Evolutionary conservation across 2,113 vertebrate species (phyloP), one percentile per base, ranked within the genome.

Genomic region (Actinemys pallida): DNA sequence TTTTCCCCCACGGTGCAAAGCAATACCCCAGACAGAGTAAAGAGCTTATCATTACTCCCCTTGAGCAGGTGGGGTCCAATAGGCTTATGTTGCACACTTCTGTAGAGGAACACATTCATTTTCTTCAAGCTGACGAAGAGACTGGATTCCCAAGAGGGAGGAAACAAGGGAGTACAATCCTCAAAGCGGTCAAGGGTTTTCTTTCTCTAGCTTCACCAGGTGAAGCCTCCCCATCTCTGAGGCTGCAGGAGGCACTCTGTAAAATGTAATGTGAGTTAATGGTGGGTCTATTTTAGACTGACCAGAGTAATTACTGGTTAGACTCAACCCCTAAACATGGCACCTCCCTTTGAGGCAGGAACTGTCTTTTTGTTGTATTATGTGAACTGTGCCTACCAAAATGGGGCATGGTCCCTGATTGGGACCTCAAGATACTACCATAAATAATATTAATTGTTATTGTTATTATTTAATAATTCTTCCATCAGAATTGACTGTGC

Each of bases 81-180:
- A 31, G 1, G 65, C 17, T 62, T 72, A 12, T 4, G 53, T 19
- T 79, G 10, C 9, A 84, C 35, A 42, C 12, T 2, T 4, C 5
- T 92, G 47, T 80, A 53, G 24, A 86, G 10, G 2, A 84, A 84
- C 90, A 31, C 2, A 16, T 35, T 13, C 24, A 83, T 6, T 16
- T n/a, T 11, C 52, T 6, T 12, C 10, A 54, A 84, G 79, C 12
- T 65, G 59, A 65, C 35, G 6, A 35, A 65, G 59, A 35, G 6
- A 65, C 1, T 75, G 82, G 49, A 1, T 0, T 45, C 83, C 90
- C 50, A 13, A 49, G 12, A 1, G 42, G 6, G 85, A 89, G 2
- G 75, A 53, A 2, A 31, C 1, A 53, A 57, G 39, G 9, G 31
- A 10, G 5, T 1, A 47, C 0, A 0, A 2, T 7, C 2, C 24